Base-by-base conservation (phyloP, 1,140 invertebrate genomes). In the Cyclargus thomasi region DNA sequence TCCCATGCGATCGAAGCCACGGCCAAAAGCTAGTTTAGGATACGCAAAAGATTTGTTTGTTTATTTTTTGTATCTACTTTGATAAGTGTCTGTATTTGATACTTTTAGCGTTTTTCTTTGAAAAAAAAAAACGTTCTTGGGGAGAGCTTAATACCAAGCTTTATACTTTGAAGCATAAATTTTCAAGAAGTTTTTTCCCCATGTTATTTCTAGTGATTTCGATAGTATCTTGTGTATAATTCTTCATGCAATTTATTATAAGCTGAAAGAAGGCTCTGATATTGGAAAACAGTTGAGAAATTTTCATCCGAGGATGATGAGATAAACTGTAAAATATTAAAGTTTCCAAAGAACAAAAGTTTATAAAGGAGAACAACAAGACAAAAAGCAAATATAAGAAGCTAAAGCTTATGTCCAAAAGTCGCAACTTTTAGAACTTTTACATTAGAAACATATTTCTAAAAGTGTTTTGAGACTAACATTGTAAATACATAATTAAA, bases 51-150 rank as follows among this genome's bases (percentile, higher is more conserved):
- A n/a, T n/a, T n/a, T 23, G 29, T 29, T 29, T 29, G 5, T 39
- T 47, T 47, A 14, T 47, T 11, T 14, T 14, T 39, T 11, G 39
- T 11, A 8, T 47, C 39, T 47, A 11, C 14, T 47, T 47, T 11
- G 11, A 47, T 47, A 47, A 11, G 14, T 47, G 2, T 47, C 39
- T 16, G 39, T 47, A 47, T 47, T 11, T 8, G 11, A 7, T 11
- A 47, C 10, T 59, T 59, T 6, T 10, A 59, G 11, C 55, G 18
- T 21, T 59, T 59, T 59, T 59, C 55, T 59, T 59, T 8, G 55
- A 3, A 20, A 59, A 20, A 3, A 20, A 59, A 20, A 59, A 59
- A 59, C 18, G 11, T 11, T 59, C 17, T 59, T 18, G 11, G 5
- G 7, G 53, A n/a, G 16, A 4, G 18, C 53, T 20, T 55, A 55